A percentile compares a stretch with the other conserved stretches of the same genome.
Conservation (phyloP, 2,888 invertebrate species). For the Hecatera dysodea region DNA sequence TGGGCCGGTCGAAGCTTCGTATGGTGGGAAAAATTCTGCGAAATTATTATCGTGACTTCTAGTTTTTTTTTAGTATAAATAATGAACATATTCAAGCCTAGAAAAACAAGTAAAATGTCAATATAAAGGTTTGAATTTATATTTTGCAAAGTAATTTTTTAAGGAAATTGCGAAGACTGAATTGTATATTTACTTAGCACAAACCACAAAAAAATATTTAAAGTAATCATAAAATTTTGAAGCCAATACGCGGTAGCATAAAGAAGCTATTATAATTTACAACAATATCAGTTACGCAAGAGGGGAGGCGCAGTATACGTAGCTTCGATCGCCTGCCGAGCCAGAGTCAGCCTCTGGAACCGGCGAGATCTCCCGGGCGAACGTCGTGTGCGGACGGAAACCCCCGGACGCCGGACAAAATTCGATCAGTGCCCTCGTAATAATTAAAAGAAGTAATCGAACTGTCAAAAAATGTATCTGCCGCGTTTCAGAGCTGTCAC, state of each 20-base stretch:
- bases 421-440: constrained; percentile 69
- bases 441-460: constrained; percentile 68
- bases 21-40: constrained; percentile 69
- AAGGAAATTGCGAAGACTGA: neutral
- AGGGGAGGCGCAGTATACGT: constrained; percentile 83
- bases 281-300: constrained; percentile 89
- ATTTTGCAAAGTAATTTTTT: neutral
- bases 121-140: neutral
- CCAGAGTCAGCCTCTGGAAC: constrained; percentile 86
- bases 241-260: constrained; percentile 37
- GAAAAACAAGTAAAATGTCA: neutral
- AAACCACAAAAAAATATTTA: neutral
- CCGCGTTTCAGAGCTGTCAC: constrained; percentile 66
- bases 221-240: neutral
- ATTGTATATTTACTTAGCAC: neutral
- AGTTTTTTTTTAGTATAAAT: neutral
- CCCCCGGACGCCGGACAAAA: constrained; percentile 67
- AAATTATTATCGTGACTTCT: constrained; percentile 39
- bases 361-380: constrained; percentile 83
- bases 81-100: neutral
- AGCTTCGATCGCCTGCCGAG: constrained; percentile 83
- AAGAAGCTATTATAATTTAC: constrained; percentile 72
- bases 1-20: constrained; percentile 84
- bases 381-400: constrained; percentile 71
- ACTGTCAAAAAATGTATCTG: constrained; percentile 67